These are phyloP conservation scores for Nebria salina DNA, from an alignment of 2,888 invertebrate species.

Conservation along the genomic window DNA sequence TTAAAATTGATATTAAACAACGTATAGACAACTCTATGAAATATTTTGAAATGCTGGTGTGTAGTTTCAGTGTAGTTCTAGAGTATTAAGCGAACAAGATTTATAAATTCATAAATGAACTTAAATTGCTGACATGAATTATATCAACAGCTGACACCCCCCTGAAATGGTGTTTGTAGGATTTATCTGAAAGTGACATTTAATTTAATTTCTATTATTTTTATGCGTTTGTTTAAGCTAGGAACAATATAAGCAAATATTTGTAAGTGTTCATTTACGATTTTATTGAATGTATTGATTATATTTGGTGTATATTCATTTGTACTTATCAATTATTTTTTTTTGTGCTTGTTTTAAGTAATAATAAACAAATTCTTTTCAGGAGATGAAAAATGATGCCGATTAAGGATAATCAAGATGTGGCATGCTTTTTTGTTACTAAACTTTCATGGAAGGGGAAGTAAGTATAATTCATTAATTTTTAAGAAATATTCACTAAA, in stretches of 20 bases:
- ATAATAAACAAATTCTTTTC: slow-evolving; percentile 50
- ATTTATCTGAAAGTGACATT: slow-evolving; percentile 45
- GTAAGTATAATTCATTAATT: slow-evolving; percentile 64
- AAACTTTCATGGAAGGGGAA: slow-evolving; percentile 99
- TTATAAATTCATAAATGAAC: slow-evolving; percentile 2
- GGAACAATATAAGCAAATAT: slow-evolving; percentile 19
- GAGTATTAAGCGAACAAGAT: background rate
- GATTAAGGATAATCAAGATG: slow-evolving; percentile 92
- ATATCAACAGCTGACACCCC: slow-evolving; percentile 53
- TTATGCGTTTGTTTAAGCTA: slow-evolving; percentile 26
- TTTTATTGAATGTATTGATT: slow-evolving; percentile 5
- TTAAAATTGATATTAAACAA: background rate
- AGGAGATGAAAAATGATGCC: slow-evolving; percentile 78
- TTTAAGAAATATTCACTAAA: background rate
- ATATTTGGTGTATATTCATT: background rate
- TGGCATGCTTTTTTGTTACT: slow-evolving; percentile 95
- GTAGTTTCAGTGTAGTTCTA: background rate
- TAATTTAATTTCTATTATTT: slow-evolving; percentile 35
- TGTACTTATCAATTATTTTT: background rate
- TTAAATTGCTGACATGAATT: slow-evolving; percentile 45
- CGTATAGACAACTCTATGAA: background rate
- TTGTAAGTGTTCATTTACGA: slow-evolving; percentile 42
- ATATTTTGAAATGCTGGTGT: no score
- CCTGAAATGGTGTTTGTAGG: slow-evolving; percentile 47
- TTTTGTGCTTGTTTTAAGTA: slow-evolving; percentile 24